These are phyloP conservation scores for Harpalus rufipes DNA, from an alignment of 2,888 invertebrate genomes.

Conservation along the genomic window DNA sequence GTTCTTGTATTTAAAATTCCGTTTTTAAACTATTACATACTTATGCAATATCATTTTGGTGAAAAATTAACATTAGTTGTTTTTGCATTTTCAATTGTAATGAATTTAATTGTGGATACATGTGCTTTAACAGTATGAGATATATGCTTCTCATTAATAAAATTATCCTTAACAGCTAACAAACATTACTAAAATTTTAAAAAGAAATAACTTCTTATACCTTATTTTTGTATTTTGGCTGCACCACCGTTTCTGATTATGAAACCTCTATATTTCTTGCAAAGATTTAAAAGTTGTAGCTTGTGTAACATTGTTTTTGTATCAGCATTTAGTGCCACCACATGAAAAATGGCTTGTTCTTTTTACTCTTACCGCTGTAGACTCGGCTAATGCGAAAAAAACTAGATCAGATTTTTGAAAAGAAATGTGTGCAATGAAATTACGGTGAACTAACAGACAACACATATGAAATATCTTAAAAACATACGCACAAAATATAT, in stretches of 20 bases:
- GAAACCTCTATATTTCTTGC: constrained; percentile 27
- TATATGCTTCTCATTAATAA: neutral
- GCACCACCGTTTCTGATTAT: neutral
- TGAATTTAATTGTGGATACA: too few species aligned
- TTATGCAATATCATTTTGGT: too few species aligned
- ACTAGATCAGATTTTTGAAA: constrained; percentile 32
- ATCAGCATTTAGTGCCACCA: constrained; percentile 48
- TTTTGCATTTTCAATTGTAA: too few species aligned
- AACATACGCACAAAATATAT: neutral
- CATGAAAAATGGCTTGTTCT: constrained; percentile 44
- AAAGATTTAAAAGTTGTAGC: constrained; percentile 39
- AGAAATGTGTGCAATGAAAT: constrained; percentile 31
- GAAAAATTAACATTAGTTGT: too few species aligned
- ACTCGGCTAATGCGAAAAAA: constrained; percentile 30
- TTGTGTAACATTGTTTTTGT: constrained; percentile 41
- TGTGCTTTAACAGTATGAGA: neutral
- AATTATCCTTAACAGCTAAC: neutral
- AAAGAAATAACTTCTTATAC: neutral
- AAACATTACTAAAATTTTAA: neutral
- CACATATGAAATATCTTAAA: constrained; percentile 13
- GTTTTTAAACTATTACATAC: too few species aligned
- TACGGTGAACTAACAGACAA: constrained; percentile 6
- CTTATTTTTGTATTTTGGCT: neutral
- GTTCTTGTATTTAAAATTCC: too few species aligned
- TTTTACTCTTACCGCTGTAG: constrained; percentile 19